A percentile compares a stretch with the other conserved stretches of the same genome.
Conservation (phyloP, 1,140 invertebrate species). For the Nautilus pompilius region DNA sequence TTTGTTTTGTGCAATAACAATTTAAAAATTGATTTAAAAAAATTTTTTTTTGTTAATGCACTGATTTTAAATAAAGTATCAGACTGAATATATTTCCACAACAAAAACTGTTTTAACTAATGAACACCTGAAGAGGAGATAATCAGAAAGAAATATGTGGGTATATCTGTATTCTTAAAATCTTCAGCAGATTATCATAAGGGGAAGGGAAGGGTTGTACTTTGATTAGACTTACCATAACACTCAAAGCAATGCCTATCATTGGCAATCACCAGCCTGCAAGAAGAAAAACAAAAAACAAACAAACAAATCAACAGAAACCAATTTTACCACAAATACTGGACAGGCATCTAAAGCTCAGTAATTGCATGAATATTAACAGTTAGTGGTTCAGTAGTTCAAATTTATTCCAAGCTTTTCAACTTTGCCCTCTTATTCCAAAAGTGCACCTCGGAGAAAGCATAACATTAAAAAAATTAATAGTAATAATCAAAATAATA, state of each 20-base stretch:
- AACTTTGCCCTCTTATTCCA: too few species aligned
- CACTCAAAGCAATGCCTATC: slow-evolving; percentile 57
- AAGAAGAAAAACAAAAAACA: slow-evolving; percentile 12
- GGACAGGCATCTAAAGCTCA: too few species aligned
- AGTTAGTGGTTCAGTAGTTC: too few species aligned
- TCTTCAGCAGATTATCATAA: not conserved
- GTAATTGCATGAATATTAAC: too few species aligned
- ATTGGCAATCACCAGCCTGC: slow-evolving; percentile 52
- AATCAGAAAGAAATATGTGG: not conserved
- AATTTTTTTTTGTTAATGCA: too few species aligned
- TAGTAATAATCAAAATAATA: too few species aligned
- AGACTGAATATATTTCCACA: not conserved
- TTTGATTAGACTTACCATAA: slow-evolving; percentile 44
- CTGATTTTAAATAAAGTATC: too few species aligned
- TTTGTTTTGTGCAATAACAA: too few species aligned
- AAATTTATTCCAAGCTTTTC: too few species aligned
- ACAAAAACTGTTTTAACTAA: not conserved
- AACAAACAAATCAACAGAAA: not conserved
- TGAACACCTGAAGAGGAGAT: not conserved
- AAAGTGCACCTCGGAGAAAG: too few species aligned
- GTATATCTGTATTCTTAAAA: not conserved
- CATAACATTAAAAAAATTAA: not conserved
- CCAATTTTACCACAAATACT: too few species aligned
- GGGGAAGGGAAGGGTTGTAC: not conserved
- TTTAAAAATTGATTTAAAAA: too few species aligned